Conservation (phyloP, 2,797 vertebrate species). For the Clamator glandarius region DNA sequence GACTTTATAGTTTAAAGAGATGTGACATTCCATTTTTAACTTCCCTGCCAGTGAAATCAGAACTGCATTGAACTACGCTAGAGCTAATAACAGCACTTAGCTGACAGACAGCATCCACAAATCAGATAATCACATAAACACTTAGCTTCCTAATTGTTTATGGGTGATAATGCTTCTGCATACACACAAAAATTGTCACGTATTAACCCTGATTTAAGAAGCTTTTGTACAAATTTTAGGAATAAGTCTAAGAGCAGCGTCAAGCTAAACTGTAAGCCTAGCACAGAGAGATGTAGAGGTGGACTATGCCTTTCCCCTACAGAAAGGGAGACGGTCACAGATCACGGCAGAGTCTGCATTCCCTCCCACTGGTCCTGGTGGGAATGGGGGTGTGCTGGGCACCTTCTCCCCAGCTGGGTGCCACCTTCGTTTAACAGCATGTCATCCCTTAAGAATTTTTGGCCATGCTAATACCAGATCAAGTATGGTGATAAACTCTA, state of each 20-base stretch:
- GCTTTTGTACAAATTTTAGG: neutral
- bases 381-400: neutral
- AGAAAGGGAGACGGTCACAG: neutral
- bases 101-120: neutral
- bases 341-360: neutral
- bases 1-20: fast-evolving
- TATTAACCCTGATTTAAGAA: neutral
- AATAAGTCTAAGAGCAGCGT: neutral
- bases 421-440: neutral
- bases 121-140: neutral
- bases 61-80: neutral
- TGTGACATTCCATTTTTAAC: neutral
- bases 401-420: neutral
- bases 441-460: neutral
- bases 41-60: neutral
- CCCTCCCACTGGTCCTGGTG: neutral
- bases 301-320: too few species aligned
- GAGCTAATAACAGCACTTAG: neutral
- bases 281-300: neutral
- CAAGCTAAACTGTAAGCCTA: neutral
- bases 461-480: fast-evolving
- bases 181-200: fast-evolving
- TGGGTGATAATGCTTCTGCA: neutral
- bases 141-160: too few species aligned
- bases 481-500: neutral